Conservation (phyloP, 2,888 invertebrate species). For the Ectemnius continuus region DNA sequence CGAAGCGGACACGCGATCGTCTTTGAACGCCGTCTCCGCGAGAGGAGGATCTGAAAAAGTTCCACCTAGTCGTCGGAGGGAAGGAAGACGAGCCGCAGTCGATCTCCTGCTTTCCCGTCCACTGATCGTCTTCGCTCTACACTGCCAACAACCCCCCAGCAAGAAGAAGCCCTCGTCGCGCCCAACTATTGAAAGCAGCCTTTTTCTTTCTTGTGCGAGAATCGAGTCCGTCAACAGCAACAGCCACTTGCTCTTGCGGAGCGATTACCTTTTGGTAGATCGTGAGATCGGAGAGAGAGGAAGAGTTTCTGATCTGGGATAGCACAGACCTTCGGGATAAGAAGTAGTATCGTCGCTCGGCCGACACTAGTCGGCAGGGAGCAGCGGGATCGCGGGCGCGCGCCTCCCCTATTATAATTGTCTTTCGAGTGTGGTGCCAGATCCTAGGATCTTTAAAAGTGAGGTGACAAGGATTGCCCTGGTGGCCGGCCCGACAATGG, state of each 20-base stretch:
- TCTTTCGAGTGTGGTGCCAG: constrained; percentile 58
- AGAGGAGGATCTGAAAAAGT: no score
- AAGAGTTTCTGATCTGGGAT: neutral
- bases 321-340: neutral
- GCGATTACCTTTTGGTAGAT: neutral
- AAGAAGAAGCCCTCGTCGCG: no score
- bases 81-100: constrained; percentile 8
- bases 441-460: constrained; percentile 36
- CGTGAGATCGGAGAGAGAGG: no score
- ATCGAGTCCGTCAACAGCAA: no score
- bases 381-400: neutral
- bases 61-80: neutral
- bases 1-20: no score
- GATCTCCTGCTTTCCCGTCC: constrained; percentile 7
- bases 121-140: neutral
- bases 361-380: neutral
- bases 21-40: no score
- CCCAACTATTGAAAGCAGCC: no score
- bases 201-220: no score
- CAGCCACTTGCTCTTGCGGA: neutral
- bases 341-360: neutral
- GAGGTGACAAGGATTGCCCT: constrained; percentile 16
- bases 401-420: neutral
- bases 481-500: constrained; percentile 80
- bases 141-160: neutral